Evolutionary conservation across 2,888 invertebrate species (phyloP), one percentile per base, ranked within the genome.

Genomic region (Pyrrhia umbra): DNA sequence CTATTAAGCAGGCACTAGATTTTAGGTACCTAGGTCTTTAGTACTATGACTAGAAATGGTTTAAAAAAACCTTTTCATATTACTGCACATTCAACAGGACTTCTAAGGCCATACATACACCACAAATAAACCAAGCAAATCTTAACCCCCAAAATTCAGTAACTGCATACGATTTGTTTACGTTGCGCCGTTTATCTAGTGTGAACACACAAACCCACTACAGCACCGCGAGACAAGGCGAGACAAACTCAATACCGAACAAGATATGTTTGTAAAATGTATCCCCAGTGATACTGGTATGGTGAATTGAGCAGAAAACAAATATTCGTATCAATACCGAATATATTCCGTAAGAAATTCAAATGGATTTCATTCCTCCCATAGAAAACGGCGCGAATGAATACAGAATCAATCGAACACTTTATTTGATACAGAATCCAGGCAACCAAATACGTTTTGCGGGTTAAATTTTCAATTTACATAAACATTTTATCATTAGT

Each of bases 371-470:
- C 82, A 85, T 85, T 84, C 84, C 88, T 87, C 85, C 85, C 87
- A 91, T 90, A 90, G 86, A 89, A 90, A 91, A 91, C 85, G 85
- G 70, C 77, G 74, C 74, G 88, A 89, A 90, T 90, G 90, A 90
- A 92, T 92, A 90, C 82, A 83, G 81, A 65, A 62, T 25, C 47
- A 18, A 27, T 46, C 39, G n/a, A 39, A 45, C 27, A 50, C 13
- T 40, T 63, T 51, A 63, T 70, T 25, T 16, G 30, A 62, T 51
- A 61, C 62, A 51, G 63, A 46, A 63, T 63, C 45, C 30, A 23
- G 25, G 71, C 64, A 63, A 46, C 30, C 71, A 42, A 55, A 25
- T 76, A 77, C 79, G 72, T 84, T 82, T 80, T 81, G 72, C 79
- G 74, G 68, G 85, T 83, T 79, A 76, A 83, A 84, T 83, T 79